Percentiles rank a stretch among this genome's conserved stretches.
Evolutionary conservation across 2,797 vertebrate species (phyloP).

Genomic region (Enteromius anoplus): DNA sequence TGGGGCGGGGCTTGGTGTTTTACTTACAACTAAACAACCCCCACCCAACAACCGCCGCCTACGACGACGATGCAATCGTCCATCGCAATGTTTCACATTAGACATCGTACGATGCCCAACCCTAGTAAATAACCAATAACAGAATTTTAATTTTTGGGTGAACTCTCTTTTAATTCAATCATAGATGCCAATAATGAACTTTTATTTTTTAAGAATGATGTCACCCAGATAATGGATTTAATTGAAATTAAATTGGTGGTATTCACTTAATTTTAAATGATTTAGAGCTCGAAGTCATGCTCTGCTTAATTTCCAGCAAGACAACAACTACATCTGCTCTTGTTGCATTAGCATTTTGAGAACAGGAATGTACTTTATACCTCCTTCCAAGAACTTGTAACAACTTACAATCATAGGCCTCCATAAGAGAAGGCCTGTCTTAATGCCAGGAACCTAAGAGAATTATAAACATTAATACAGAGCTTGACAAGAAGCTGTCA

Average conservation of each 20-base stretch:
- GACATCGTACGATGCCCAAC: too few species aligned
- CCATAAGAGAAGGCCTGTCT: constrained; percentile 34
- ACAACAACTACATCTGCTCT: background rate
- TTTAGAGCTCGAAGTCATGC: background rate
- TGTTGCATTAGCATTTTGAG: constrained; percentile 1
- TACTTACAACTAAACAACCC: too few species aligned
- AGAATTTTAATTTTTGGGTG: background rate
- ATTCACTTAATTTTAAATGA: background rate
- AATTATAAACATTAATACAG: constrained; percentile 27
- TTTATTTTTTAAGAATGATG: background rate
- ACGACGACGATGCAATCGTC: too few species aligned
- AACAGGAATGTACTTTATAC: constrained; percentile 19
- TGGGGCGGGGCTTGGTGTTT: too few species aligned
- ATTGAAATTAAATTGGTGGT: background rate
- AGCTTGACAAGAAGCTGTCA: constrained; percentile 64
- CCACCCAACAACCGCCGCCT: too few species aligned
- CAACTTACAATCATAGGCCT: constrained; percentile 26
- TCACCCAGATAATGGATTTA: background rate
- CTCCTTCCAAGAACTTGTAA: constrained; percentile 1
- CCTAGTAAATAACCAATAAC: background rate
- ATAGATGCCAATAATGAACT: background rate
- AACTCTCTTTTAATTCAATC: background rate
- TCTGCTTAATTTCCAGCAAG: background rate
- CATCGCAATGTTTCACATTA: too few species aligned
- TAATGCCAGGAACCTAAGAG: constrained; percentile 28